phyloP scores from a whole-genome alignment of 2,113 vertebrate species.

The Rhea pennata region DNA sequence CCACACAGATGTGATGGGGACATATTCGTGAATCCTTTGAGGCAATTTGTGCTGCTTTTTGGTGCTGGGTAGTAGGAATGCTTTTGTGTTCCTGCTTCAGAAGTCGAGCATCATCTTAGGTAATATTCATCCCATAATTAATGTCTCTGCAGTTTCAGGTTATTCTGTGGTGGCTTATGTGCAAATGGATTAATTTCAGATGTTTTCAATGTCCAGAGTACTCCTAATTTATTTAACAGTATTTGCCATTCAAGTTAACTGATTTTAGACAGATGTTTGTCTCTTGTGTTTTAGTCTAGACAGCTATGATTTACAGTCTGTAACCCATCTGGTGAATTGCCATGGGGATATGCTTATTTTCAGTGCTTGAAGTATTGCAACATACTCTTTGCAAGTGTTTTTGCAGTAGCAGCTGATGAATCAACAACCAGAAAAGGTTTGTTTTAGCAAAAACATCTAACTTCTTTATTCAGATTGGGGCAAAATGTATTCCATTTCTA shows the following conservation, averaged over 20 bases:
- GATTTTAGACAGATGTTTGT: constrained; percentile 75
- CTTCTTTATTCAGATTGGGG: constrained; percentile 35
- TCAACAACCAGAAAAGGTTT: constrained; percentile 55
- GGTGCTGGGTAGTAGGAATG: background rate
- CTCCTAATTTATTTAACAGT: constrained; percentile 69
- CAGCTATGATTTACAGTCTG: constrained; percentile 67
- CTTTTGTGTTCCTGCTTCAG: background rate
- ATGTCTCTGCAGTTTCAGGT: constrained; percentile 26
- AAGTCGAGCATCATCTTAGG: background rate
- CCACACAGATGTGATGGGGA: constrained; percentile 49
- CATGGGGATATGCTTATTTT: constrained; percentile 67
- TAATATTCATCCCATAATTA: background rate
- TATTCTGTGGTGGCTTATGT: constrained; percentile 38
- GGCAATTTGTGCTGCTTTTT: background rate
- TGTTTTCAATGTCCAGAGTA: constrained; percentile 45
- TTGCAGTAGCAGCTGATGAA: constrained; percentile 52
- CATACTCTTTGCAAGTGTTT: constrained; percentile 62
- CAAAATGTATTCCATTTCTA: background rate
- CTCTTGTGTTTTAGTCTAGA: constrained; percentile 71
- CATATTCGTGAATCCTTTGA: background rate
- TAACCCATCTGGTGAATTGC: constrained; percentile 69
- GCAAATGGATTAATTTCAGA: constrained; percentile 63
- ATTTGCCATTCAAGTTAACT: constrained; percentile 67
- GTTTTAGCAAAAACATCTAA: constrained; percentile 20
- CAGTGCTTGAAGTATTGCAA: constrained; percentile 61